Base-by-base conservation (phyloP, 2,113 vertebrate species). In the Canis aureus region DNA sequence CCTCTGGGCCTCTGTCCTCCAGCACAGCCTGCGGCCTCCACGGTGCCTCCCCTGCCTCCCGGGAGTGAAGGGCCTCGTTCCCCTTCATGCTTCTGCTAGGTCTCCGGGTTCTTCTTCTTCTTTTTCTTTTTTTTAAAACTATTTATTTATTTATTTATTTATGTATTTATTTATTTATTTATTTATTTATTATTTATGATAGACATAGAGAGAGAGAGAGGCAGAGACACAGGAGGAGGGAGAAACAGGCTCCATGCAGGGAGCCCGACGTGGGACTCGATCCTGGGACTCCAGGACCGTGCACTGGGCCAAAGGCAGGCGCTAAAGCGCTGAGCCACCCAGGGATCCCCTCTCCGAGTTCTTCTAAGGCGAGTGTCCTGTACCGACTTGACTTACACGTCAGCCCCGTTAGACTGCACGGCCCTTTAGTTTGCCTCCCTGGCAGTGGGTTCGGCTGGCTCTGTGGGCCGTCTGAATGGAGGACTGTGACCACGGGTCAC, bases 381-480 rank as follows among this genome's bases (percentile, higher is more conserved):
- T 32, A 1, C 12, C 1, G 1, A 5, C 79, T 1, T 11, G 27
- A 10, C 6, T 43, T 7, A 43, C 1, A 7, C 43, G 7, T 43
- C 43, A 43, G 43, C 43, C 38, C 76, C 3, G 0, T 90, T 23
- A 57, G 49, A 62, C 9, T 4, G 3, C 0, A 1, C 6, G 8
- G 17, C 25, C 22, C 83, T 12, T 35, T 32, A 5, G 38, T 19
- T 15, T 16, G 17, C 6, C 3, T 73, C 60, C 11, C 64, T 91
- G 69, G 12, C 43, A 10, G 27, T 16, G 20, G 23, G 13, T 19
- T 0, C 10, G 38, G 67, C 60, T 51, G 49, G 23, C 32, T 22
- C 25, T 67, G 29, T 20, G 73, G 59, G 23, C 66, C 53, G 55
- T 79, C 32, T 5, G 51, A 74, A 51, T 23, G 60, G 60, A 11